Base-by-base conservation (phyloP, 2,888 invertebrate species). In the Ecliptopera silaceata region DNA sequence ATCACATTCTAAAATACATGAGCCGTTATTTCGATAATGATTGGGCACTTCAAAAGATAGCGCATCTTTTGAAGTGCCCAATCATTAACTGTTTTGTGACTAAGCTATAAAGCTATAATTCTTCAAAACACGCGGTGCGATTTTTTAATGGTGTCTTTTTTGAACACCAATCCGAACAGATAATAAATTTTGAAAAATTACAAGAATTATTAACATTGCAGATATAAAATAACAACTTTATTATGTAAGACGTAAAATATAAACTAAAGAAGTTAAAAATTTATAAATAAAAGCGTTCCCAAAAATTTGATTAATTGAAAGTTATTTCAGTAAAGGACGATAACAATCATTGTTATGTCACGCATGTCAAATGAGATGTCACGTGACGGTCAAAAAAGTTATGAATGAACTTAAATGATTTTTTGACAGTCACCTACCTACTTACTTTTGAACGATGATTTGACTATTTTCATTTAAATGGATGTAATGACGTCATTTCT, bases 1-100 rank as follows among this genome's bases (percentile, higher is more conserved):
- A 72, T 72, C 67, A 65, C 65, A 66, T 74, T 70, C 71, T 73
- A 72, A 73, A 72, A 76, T 75, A 68, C 64, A 72, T 70, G 71
- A 64, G 64, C 66, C 51, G 61, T 63, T 64, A 64, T 64, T 55
- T 56, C 34, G 48, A 62, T 57, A 52, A 39, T 44, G 48, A 42
- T 54, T 29, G 46, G 31, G 46, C 56, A 63, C 43, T 46, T 15
- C 15, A 1, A 29, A 47, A 62, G 65, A 56, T 42, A n/a, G 56
- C 15, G 56, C 58, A 36, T 46, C 26, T 34, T 42, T 36, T n/a
- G n/a, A n/a, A n/a, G n/a, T n/a, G n/a, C n/a, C n/a, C n/a, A n/a
- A n/a, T n/a, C n/a, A n/a, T n/a, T n/a, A n/a, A n/a, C n/a, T n/a
- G n/a, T n/a, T n/a, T 11, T 22, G 46, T 59, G 52, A 55, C 58